Base-by-base conservation (phyloP, 2,113 vertebrate genomes). In the Sapajus apella region DNA sequence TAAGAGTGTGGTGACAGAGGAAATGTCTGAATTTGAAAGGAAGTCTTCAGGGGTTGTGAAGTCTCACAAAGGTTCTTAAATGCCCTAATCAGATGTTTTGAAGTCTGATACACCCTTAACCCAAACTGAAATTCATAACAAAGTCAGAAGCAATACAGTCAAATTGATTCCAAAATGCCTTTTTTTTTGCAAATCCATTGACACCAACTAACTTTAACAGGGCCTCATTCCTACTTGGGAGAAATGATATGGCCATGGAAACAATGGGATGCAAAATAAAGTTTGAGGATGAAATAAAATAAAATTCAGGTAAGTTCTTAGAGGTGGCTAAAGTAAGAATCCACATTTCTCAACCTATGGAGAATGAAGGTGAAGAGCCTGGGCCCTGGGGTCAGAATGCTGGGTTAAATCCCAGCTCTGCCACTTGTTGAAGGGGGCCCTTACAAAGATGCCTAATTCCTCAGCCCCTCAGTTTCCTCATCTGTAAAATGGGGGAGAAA, bases 41-140 rank as follows among this genome's bases (percentile, higher is more conserved):
- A 97, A 96, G 84, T 88, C 96, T 96, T 95, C 91, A 91, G 79
- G 55, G 83, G 68, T 81, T 97, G 90, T 96, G 96, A 97, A 97
- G 84, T 86, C 95, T 97, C 87, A 76, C 80, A 79, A 96, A 97
- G 90, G 82, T 90, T 97, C 96, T 96, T 96, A 94, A 96, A 77
- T 97, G 97, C 96, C 97, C 94, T 87, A 91, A 93, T 87, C 95
- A 97, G 97, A 96, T 95, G 70, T 97, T 97, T 95, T 97, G 97
- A 97, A 97, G 97, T 95, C 91, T 81, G 96, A 97, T 95, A 97
- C 20, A 88, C 72, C 79, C 93, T 91, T 95, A 96, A 80, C 93
- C 91, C 80, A 87, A 97, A 92, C 83, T 93, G 61, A 95, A 97
- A 96, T 96, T 95, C 91, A 93, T 68, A 95, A 96, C 93, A 93